Evolutionary conservation across 2,797 vertebrate genomes (phyloP).

Genomic region (Bryconaethiops microstoma): DNA sequence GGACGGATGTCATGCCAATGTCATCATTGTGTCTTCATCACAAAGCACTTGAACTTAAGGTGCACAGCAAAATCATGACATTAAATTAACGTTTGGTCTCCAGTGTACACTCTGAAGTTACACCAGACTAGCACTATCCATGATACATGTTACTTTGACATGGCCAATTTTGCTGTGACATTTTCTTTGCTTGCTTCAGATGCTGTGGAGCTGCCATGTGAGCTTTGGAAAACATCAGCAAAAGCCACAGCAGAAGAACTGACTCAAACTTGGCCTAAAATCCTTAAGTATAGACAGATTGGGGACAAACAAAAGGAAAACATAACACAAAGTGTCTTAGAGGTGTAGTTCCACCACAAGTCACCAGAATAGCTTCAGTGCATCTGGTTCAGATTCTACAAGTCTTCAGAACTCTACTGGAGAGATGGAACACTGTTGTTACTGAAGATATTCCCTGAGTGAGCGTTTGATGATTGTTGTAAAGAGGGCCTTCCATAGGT

Average conservation of each 20-base stretch:
- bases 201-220: neutral
- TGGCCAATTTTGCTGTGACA: neutral
- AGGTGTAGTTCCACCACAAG: neutral
- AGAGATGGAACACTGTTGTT: neutral
- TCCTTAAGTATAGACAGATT: neutral
- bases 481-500: too few relatives aligned
- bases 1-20: neutral
- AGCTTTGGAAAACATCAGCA: neutral
- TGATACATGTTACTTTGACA: neutral
- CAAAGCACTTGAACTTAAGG: neutral
- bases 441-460: neutral
- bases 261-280: neutral
- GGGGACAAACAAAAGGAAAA: neutral
- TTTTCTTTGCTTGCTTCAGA: neutral
- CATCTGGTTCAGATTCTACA: neutral
- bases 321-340: neutral
- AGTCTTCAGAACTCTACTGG: too few relatives aligned
- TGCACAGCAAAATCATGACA: neutral
- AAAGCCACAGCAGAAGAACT: neutral
- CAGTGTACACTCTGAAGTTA: neutral
- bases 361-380: neutral
- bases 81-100: neutral
- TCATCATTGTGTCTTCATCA: neutral
- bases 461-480: neutral
- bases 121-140: neutral